Evolutionary conservation across 2,888 invertebrate genomes (phyloP).

Genomic region (Orthosia gracilis): DNA sequence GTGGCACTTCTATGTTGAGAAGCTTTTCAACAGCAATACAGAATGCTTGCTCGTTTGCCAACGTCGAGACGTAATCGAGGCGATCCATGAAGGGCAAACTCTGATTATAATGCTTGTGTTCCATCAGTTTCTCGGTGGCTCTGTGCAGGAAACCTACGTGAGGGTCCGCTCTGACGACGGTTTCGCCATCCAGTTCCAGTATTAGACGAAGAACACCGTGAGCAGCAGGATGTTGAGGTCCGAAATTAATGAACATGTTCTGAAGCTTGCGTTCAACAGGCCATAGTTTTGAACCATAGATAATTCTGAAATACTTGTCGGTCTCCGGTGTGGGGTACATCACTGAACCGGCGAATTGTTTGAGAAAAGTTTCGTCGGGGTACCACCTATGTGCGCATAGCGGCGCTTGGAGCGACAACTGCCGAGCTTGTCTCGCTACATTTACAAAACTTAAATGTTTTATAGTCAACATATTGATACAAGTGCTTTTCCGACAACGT

Average conservation of each 20-base stretch:
- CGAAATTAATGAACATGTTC: conserved; percentile 95
- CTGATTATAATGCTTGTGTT: conserved; percentile 96
- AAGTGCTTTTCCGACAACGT: background rate
- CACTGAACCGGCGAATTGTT: conserved; percentile 90
- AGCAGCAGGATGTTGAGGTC: conserved; percentile 97
- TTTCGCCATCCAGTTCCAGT: conserved; percentile 95
- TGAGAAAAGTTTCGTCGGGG: conserved; percentile 92
- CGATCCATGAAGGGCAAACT: conserved; percentile 97
- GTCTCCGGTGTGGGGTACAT: conserved; percentile 90
- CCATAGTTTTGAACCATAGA: conserved; percentile 76
- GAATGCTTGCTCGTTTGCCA: conserved; percentile 95
- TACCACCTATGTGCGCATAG: conserved; percentile 89
- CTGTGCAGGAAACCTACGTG: conserved; percentile 97
- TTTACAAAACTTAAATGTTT: conserved; percentile 35
- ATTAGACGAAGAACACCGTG: conserved; percentile 97
- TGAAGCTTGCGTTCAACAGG: conserved; percentile 92
- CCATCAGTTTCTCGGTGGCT: conserved; percentile 97
- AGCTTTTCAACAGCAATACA: conserved; percentile 96
- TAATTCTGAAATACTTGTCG: conserved; percentile 80
- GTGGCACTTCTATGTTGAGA: conserved; percentile 94
- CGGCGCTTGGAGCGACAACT: conserved; percentile 69
- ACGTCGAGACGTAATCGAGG: conserved; percentile 96
- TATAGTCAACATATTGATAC: conserved; percentile 40
- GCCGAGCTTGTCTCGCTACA: conserved; percentile 56
- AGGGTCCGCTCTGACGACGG: conserved; percentile 95